These are phyloP conservation scores for Syngnathus rostellatus DNA, from an alignment of 2,797 vertebrate species.

Conservation along the genomic window DNA sequence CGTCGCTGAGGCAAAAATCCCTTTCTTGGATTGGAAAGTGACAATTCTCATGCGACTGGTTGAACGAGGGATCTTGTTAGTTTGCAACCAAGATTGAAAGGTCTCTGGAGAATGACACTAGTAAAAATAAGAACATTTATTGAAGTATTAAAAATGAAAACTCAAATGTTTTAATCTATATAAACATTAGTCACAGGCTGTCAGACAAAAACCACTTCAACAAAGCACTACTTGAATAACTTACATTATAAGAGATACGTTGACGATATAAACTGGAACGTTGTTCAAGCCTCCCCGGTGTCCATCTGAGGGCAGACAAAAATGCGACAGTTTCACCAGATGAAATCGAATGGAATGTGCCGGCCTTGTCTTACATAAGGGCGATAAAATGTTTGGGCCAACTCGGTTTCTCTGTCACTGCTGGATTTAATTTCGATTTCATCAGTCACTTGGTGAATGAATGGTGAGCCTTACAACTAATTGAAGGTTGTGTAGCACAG, in stretches of 20 bases:
- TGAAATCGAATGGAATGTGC: background rate
- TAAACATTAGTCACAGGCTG: no score
- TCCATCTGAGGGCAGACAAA: background rate
- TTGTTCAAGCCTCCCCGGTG: background rate
- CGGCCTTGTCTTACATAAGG: no score
- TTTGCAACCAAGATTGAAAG: constrained; percentile 4
- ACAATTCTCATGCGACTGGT: background rate
- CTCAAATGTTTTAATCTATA: no score
- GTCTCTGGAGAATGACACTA: constrained; percentile 2
- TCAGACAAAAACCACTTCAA: no score
- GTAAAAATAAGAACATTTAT: background rate
- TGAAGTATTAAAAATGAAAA: background rate
- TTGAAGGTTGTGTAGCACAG: background rate
- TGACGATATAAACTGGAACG: background rate
- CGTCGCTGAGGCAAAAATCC: constrained; percentile 5
- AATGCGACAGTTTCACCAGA: background rate
- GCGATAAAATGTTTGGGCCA: no score
- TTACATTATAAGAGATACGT: background rate
- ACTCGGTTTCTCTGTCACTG: no score
- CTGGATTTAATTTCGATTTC: no score
- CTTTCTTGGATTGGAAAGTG: constrained; percentile 4
- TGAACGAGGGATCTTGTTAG: background rate
- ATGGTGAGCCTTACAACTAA: no score
- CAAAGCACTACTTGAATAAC: background rate
- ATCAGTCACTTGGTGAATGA: no score